Evolutionary conservation across 1,140 invertebrate genomes (phyloP), one percentile per base, ranked within the genome.

Genomic region (Calliopsis andreniformis): DNA sequence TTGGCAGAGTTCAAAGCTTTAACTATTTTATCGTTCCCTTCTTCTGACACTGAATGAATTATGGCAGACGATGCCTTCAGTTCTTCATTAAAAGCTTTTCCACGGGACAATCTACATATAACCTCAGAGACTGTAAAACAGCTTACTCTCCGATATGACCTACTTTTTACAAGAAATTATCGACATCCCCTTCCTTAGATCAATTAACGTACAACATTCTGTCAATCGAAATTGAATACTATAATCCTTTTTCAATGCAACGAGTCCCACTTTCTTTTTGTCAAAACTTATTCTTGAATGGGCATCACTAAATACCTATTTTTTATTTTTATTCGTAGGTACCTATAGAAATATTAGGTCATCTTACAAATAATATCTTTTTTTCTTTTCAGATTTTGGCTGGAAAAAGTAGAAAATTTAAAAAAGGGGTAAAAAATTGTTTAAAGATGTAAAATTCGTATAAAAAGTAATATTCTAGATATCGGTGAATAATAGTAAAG

Each of bases 151-250:
- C 28, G 39, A 20, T 43, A 35, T 67, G 71, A 39, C 68, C 76
- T 42, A 66, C 64, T 78, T 83, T 83, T 79, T 66, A 45, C 35
- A 55, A 66, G 45, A 83, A 82, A 73, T 75, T 83, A 83, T 83
- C 78, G 82, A 79, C 80, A 76, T 45, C 66, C 76, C 20, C 76
- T 49, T 83, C 53, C 62, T 59, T 47, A 45, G 39, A 42, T 62
- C 76, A 68, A 83, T 83, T 49, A 83, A 47, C 49, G 42, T 18
- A 6, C 45, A n/a, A 39, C 12, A 61, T 49, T 35, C 32, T 43
- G 58, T 66, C 16, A 39, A 30, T 61, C 51, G 6, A 45, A 82
- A 69, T 25, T 16, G 66, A 58, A 62, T 68, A 43, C 14, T 8
- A 39, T 18, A 4, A 25, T 30, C 5, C 4, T 56, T 7, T n/a